A percentile compares a stretch with the other conserved stretches of the same genome.
phyloP scores from a whole-genome alignment of 2,888 invertebrate species.

The Brachypalpus laphriformis region DNA sequence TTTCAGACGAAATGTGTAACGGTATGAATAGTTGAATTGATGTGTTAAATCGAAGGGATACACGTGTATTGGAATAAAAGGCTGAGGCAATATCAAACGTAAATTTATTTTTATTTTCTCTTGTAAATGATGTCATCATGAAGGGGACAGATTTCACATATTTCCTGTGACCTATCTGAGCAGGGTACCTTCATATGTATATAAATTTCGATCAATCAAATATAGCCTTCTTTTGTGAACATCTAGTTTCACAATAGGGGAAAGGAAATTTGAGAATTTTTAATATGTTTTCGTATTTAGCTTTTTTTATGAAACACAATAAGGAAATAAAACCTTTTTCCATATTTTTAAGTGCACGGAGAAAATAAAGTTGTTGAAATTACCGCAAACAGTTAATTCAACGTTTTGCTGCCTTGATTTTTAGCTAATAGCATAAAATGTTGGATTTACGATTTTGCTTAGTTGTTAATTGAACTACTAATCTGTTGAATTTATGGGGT shows the following conservation, averaged over 20 bases:
- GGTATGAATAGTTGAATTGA: slow-evolving; percentile 7
- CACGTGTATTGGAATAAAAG: background rate
- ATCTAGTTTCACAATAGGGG: background rate
- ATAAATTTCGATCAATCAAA: background rate
- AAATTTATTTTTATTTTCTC: background rate
- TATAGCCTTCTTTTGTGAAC: background rate
- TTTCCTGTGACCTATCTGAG: background rate
- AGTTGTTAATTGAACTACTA: no score
- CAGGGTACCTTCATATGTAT: background rate
- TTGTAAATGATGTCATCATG: background rate
- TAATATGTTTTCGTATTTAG: no score
- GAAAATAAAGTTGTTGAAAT: no score
- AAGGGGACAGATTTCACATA: background rate
- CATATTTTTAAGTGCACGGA: no score
- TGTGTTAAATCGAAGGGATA: background rate
- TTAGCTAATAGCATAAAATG: no score
- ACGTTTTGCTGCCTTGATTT: no score
- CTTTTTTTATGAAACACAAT: no score
- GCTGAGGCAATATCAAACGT: background rate
- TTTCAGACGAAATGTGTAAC: background rate
- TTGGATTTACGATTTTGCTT: no score
- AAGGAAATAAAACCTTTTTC: no score
- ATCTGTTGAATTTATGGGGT: no score
- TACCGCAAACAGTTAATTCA: no score
- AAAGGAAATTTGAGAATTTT: background rate